Conservation (phyloP, 2,888 invertebrate species). For the Eupeodes luniger region DNA sequence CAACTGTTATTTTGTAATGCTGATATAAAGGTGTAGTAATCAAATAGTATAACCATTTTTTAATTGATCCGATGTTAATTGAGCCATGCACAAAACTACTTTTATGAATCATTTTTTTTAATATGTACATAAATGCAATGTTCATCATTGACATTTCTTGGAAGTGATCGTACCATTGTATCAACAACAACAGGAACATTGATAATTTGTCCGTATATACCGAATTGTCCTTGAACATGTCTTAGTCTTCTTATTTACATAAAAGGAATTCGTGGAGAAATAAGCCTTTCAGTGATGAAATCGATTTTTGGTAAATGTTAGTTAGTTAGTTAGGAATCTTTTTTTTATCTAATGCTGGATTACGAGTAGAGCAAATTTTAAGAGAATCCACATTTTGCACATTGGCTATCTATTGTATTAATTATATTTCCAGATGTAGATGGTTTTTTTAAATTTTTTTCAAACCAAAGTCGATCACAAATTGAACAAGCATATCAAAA, state of each 20-base stretch:
- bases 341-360: no score
- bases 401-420: no score
- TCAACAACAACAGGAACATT: slow-evolving; percentile 79
- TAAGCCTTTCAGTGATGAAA: no score
- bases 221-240: slow-evolving; percentile 76
- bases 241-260: slow-evolving; percentile 57
- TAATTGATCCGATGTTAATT: neutral
- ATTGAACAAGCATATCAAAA: no score
- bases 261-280: no score
- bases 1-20: neutral
- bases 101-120: neutral
- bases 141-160: neutral
- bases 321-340: no score
- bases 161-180: slow-evolving; percentile 77
- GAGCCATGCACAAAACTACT: neutral
- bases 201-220: slow-evolving; percentile 82
- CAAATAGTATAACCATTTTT: neutral
- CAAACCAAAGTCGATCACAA: no score
- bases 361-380: no score
- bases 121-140: neutral
- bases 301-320: no score
- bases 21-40: neutral
- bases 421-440: no score
- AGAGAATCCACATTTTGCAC: no score
- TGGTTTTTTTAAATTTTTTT: no score